Evolutionary conservation across 1,140 invertebrate species (phyloP), one percentile per base, ranked within the genome.

Genomic region (Chymomyza costata): DNA sequence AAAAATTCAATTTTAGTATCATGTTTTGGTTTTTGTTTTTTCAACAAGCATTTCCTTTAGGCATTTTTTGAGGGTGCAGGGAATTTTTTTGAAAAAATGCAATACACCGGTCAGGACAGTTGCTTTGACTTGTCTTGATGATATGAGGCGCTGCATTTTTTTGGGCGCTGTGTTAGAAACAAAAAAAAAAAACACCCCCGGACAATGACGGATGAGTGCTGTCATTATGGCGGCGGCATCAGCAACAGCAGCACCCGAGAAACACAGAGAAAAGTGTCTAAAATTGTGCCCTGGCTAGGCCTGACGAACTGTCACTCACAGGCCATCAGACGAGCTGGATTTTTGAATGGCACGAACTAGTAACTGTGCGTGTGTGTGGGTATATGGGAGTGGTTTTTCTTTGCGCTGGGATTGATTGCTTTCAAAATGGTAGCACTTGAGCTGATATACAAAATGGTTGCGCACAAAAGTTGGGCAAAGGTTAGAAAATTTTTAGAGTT

Each of bases 1-100:
- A 62, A 64, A 55, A 76, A 62, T 82, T 82, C 66, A 76, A 82
- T 76, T 82, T 76, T 76, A 70, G 69, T 71, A 76, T 82, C 68
- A 69, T 74, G 76, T 82, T 81, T 50, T 58, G 52, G 40, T 28
- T 50, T 28, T 39, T 56, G 6, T 50, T 55, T 37, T 46, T 28
- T 35, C 30, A 32, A 37, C 30, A n/a, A n/a, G n/a, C n/a, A n/a
- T n/a, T n/a, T n/a, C n/a, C n/a, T n/a, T n/a, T n/a, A n/a, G n/a
- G n/a, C n/a, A n/a, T n/a, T n/a, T n/a, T n/a, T 40, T 25, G 44
- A 62, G 70, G 54, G 57, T 60, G 46, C 44, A 56, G 44, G 45
- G 56, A 53, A 53, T 25, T 25, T 25, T n/a, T n/a, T n/a, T n/a
- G n/a, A n/a, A 8, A 60, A 17, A 28, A 50, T 19, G 16, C 37